phyloP scores from a whole-genome alignment of 1,140 invertebrate genomes.

The Drosophila tsacasi region DNA sequence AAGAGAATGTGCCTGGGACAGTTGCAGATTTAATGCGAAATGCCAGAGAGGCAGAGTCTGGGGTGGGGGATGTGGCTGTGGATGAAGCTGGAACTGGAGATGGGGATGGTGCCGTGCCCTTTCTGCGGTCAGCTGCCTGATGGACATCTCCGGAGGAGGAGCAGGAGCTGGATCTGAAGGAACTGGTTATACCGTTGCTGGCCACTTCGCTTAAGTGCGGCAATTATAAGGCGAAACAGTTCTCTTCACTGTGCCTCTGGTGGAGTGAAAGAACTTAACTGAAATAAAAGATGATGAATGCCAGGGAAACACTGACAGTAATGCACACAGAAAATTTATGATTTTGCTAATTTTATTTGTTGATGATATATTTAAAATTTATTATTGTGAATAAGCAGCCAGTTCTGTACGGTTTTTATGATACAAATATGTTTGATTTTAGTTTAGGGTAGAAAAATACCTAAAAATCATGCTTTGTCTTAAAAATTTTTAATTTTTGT shows the following conservation, averaged over 20 bases:
- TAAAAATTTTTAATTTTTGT: not conserved
- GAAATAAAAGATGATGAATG: conserved; percentile 71
- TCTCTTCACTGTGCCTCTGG: conserved; percentile 7
- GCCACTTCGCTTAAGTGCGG: conserved; percentile 50
- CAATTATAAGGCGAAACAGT: conserved; percentile 54
- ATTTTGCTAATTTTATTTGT: not conserved
- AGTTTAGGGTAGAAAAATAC: not conserved
- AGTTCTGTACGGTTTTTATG: not conserved
- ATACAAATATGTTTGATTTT: not conserved
- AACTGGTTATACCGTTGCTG: conserved; percentile 80
- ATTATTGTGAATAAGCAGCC: not conserved
- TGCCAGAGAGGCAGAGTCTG: conserved; percentile 35
- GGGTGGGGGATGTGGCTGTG: not conserved
- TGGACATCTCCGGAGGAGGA: conserved; percentile 57
- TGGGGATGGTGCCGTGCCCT: conserved; percentile 52
- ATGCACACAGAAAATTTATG: conserved; percentile 13
- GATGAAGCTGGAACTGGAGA: conserved; percentile 7
- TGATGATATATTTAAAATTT: not conserved
- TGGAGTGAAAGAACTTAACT: conserved; percentile 50
- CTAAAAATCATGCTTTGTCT: not conserved
- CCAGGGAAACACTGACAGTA: conserved; percentile 48
- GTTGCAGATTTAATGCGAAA: conserved; percentile 59
- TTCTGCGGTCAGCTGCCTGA: conserved; percentile 81
- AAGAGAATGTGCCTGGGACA: conserved; percentile 60
- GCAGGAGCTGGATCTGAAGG: conserved; percentile 26